These are phyloP conservation scores for Crotophaga sulcirostris DNA, from an alignment of 2,113 vertebrate genomes.

Conservation along the genomic window DNA sequence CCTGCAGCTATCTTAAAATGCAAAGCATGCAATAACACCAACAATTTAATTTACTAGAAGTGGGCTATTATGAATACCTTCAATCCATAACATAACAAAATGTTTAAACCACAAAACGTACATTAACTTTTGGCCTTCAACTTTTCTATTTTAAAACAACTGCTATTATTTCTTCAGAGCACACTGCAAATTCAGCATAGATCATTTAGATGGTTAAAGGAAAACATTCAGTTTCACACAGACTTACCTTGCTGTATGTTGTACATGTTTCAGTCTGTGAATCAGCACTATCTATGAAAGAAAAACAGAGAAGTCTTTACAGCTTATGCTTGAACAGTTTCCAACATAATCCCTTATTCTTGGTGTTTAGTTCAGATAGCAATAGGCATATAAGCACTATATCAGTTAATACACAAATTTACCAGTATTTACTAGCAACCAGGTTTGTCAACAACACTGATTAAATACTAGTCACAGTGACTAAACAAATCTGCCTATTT, in stretches of 20 bases:
- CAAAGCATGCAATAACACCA: neutral
- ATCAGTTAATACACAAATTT: neutral
- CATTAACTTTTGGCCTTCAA: neutral
- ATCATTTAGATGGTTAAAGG: neutral
- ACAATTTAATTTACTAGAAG: neutral
- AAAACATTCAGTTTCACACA: neutral
- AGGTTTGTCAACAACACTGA: neutral
- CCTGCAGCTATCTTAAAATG: neutral
- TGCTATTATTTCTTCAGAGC: neutral
- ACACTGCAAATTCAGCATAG: neutral
- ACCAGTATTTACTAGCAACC: neutral
- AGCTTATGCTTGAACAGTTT: neutral
- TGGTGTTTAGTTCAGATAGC: neutral
- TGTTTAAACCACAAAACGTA: neutral
- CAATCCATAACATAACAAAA: neutral
- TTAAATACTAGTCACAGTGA: neutral
- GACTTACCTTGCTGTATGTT: slow-evolving; percentile 93
- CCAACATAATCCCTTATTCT: neutral
- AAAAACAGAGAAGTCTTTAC: neutral
- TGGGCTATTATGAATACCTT: neutral
- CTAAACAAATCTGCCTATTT: neutral
- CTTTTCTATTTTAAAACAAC: neutral
- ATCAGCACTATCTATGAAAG: slow-evolving; percentile 81
- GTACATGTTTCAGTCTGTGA: slow-evolving; percentile 89
- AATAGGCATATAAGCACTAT: neutral